Base-by-base conservation (phyloP, 2,797 vertebrate genomes). In the Lycodopsis pacificus region DNA sequence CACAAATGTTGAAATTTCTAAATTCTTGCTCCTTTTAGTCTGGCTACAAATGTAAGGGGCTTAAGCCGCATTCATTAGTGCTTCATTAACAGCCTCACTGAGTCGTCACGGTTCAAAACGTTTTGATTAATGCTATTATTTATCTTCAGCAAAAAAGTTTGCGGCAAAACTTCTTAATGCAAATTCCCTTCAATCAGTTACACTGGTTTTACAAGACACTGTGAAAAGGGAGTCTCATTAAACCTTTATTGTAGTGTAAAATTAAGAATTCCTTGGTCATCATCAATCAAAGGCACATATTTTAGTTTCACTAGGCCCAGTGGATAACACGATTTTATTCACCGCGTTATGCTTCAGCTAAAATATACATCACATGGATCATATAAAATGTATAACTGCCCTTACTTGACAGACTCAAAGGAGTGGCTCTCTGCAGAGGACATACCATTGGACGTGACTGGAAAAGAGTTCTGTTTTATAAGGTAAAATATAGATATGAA, bases 401-500 rank as follows among this genome's bases (percentile, higher is more conserved):
- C 68, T 71, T 76, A 76, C 58, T 78, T 76, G 61, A 79, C 49
- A 74, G 64, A 73, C 49, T 88, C 80, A 82, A 64, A 71, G 57
- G 69, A 83, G 71, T 67, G 71, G 30, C 73, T 86, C 65, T 76
- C 82, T 85, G 83, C 82, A 88, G 71, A 90, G 85, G 71, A 90
- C 83, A 83, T 27, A 87, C 51, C 40, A 19, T 27, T 59, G 66
- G 87, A 93, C 86, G 92, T 90, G 80, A 88, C 83, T 91, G 89
- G 88, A 89, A 90, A 61, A 75, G 19, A 62, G 30, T 27, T 73
- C 32, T 64, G 42, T 17, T 75, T 75, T 8, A 63, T 34, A n/a
- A 44, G 61, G 42, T 19, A 42, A 70, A 84, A 78, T 38, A 22
- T 11, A 71, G 20, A 62, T 32, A 54, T 5, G 4, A 75, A 73